phyloP scores from a whole-genome alignment of 2,888 invertebrate genomes.

The Philereme transversata region DNA sequence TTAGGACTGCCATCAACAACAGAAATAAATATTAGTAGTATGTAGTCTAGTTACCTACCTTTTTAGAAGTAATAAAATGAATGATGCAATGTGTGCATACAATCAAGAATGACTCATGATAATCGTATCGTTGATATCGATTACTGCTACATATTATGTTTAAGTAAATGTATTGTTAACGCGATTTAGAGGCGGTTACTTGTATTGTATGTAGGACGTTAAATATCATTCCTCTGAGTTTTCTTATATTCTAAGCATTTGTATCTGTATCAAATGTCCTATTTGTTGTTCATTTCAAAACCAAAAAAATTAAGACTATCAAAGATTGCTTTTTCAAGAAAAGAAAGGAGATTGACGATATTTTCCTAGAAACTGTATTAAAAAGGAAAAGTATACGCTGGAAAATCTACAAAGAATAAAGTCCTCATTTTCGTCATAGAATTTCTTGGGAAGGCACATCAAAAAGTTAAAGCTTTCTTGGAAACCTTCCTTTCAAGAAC shows the following conservation, averaged over 20 bases:
- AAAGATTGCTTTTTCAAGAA: neutral
- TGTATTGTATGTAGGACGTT: too few relatives aligned
- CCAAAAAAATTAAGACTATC: neutral
- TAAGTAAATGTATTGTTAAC: neutral
- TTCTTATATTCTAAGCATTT: too few relatives aligned
- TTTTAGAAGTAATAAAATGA: conserved; percentile 18
- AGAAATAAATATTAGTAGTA: conserved; percentile 5
- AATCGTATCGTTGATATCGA: conserved; percentile 4
- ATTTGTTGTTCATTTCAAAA: neutral
- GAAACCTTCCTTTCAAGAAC: too few relatives aligned
- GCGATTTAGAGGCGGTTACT: neutral
- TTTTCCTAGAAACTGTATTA: neutral
- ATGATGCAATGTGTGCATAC: conserved; percentile 18
- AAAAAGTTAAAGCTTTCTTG: too few relatives aligned
- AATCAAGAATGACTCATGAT: conserved; percentile 15
- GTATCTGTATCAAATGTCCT: too few relatives aligned
- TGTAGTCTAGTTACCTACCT: conserved; percentile 6
- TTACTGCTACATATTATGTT: conserved; percentile 1
- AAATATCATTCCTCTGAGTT: too few relatives aligned
- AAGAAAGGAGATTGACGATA: neutral
- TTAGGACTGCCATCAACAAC: conserved; percentile 7
- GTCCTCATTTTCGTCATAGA: neutral
- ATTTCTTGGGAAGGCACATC: too few relatives aligned
- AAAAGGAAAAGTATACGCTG: neutral
- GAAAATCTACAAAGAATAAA: neutral